These are phyloP conservation scores for Cyclura pinguis DNA, from an alignment of 2,797 vertebrate species.

Conservation along the genomic window DNA sequence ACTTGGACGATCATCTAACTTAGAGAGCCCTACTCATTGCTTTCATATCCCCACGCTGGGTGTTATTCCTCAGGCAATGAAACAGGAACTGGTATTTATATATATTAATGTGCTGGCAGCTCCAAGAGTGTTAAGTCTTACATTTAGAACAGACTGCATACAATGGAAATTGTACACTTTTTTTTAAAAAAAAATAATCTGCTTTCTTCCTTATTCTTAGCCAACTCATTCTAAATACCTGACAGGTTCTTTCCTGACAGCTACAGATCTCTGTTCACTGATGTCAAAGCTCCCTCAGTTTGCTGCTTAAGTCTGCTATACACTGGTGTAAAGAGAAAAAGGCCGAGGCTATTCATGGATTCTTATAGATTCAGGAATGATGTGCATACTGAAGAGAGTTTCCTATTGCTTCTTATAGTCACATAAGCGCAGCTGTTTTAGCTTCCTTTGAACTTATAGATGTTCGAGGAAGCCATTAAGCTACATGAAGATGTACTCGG, in stretches of 20 bases:
- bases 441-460: constrained; percentile 60
- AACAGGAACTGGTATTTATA: background rate
- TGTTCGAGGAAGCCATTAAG: constrained; percentile 64
- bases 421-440: constrained; percentile 59
- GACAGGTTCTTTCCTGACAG: constrained; percentile 57
- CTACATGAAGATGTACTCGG: constrained; percentile 37
- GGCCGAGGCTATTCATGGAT: constrained; percentile 59
- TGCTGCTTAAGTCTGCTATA: constrained; percentile 69
- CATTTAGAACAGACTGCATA: constrained; percentile 37
- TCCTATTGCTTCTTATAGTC: constrained; percentile 29
- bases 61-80: background rate
- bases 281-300: constrained; percentile 63
- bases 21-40: background rate
- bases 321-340: constrained; percentile 71
- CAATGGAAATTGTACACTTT: background rate
- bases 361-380: constrained; percentile 64
- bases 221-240: constrained; percentile 62
- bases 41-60: background rate
- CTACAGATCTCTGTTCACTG: constrained; percentile 68
- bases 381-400: constrained; percentile 59
- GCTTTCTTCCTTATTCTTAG: constrained; percentile 42
- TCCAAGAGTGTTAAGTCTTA: fast-evolving
- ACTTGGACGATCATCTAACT: background rate
- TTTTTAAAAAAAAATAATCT: background rate
- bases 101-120: background rate